Conservation (phyloP, 2,888 invertebrate species). For the Acheta domesticus region DNA sequence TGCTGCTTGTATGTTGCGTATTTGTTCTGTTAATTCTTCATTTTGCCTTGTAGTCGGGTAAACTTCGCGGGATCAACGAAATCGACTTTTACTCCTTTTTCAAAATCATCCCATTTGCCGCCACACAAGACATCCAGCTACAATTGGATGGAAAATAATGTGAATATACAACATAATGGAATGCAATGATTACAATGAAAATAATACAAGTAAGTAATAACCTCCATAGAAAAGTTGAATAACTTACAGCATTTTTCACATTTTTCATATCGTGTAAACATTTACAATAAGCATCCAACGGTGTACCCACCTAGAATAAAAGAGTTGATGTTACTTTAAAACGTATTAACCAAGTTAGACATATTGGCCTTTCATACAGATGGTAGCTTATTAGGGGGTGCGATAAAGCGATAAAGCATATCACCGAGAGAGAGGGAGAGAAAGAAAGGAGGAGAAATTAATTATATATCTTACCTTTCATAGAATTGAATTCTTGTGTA, state of each 20-base stretch:
- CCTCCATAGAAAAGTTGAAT: neutral
- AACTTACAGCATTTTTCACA: conserved; percentile 25
- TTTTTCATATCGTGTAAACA: conserved; percentile 24
- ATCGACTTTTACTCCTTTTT: conserved; percentile 36
- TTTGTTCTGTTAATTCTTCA: conserved; percentile 43
- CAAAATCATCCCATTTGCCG: neutral
- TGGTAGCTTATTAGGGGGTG: too few relatives aligned
- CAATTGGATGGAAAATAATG: neutral
- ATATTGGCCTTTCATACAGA: too few relatives aligned
- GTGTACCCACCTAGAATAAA: conserved; percentile 23
- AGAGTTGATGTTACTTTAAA: neutral
- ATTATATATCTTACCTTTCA: neutral
- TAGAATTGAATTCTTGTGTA: neutral
- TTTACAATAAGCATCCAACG: conserved; percentile 5
- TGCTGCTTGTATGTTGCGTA: conserved; percentile 44
- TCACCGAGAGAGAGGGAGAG: too few relatives aligned
- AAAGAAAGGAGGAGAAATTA: too few relatives aligned
- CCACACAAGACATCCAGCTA: neutral
- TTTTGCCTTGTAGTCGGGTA: conserved; percentile 38
- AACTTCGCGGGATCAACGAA: neutral
- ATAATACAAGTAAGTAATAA: neutral
- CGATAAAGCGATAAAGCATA: too few relatives aligned
- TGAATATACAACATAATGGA: neutral
- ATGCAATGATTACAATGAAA: neutral
- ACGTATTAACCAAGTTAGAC: too few relatives aligned